Conservation (phyloP, 2,888 invertebrate species). For the Orchesellides sinensis region DNA sequence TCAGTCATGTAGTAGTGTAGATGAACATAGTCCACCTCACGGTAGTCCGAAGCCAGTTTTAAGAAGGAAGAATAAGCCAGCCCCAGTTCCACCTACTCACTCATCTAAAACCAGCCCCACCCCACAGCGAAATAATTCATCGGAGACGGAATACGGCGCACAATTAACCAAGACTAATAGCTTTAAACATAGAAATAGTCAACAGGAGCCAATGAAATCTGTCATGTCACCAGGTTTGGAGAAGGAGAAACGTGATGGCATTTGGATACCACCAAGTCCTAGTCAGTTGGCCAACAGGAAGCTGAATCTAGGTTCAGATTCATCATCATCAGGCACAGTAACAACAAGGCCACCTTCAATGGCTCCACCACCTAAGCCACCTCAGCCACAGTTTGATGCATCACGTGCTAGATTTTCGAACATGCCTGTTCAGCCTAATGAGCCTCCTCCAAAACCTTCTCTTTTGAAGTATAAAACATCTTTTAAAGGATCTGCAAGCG, state of each 20-base stretch:
- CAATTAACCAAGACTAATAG: constrained; percentile 36
- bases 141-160: constrained; percentile 37
- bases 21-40: constrained; percentile 81
- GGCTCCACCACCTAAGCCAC: constrained; percentile 66
- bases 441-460: constrained; percentile 59
- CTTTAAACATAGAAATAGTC: constrained; percentile 54
- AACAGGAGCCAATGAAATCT: constrained; percentile 4
- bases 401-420: constrained; percentile 28
- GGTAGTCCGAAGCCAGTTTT: constrained; percentile 86
- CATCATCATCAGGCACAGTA: constrained; percentile 8
- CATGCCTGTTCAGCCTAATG: constrained; percentile 43
- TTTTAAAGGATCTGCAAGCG: constrained; percentile 65
- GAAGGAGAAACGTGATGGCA: constrained; percentile 68
- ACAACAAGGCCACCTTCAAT: constrained; percentile 39
- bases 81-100: constrained; percentile 75
- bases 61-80: constrained; percentile 86
- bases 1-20: constrained; percentile 83
- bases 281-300: constrained; percentile 65
- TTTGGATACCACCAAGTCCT: constrained; percentile 72
- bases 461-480: constrained; percentile 71
- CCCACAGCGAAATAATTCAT: constrained; percentile 31
- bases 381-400: constrained; percentile 64
- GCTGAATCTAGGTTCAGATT: constrained; percentile 9
- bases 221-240: constrained; percentile 9
- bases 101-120: constrained; percentile 41